Conservation (phyloP, 35 echinoderm and acorn worm genomes). For the Apostichopus californicus region DNA sequence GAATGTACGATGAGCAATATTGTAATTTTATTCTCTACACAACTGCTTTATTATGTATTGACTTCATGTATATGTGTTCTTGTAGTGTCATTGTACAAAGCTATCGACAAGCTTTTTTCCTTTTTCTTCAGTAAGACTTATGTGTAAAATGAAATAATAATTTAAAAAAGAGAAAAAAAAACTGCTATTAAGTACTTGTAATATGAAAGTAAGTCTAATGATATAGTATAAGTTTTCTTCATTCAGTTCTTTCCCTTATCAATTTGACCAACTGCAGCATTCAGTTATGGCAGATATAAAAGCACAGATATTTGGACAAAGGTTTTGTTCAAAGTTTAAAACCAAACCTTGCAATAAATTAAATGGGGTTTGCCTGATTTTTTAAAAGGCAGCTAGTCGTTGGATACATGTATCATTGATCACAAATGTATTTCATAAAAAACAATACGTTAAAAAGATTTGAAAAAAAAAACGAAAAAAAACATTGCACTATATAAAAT, state of each 20-base stretch:
- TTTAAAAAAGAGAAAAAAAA: neutral
- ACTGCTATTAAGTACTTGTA: neutral
- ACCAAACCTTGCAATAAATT: conserved; percentile 4
- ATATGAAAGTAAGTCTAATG: conserved; percentile 15
- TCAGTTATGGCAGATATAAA: conserved; percentile 7
- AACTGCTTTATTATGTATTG: conserved; percentile 61
- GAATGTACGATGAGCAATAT: conserved; percentile 62
- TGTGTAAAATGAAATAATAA: neutral
- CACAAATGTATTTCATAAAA: too few species aligned
- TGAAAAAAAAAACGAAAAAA: neutral
- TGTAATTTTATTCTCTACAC: conserved; percentile 61
- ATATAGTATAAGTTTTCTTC: conserved; percentile 14
- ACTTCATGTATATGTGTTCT: conserved; percentile 47
- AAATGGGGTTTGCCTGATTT: neutral
- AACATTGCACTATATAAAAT: neutral
- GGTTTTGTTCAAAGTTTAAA: neutral
- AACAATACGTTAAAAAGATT: too few species aligned
- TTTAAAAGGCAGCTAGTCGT: neutral
- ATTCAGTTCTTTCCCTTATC: conserved; percentile 10
- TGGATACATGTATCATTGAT: neutral
- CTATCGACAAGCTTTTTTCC: neutral
- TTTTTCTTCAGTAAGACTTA: neutral
- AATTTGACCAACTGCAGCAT: conserved; percentile 12
- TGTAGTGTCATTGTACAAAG: conserved; percentile 48
- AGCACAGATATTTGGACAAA: conserved; percentile 13